Evolutionary conservation across 1,140 invertebrate species (phyloP).

Genomic region (Heliconius hermathena): DNA sequence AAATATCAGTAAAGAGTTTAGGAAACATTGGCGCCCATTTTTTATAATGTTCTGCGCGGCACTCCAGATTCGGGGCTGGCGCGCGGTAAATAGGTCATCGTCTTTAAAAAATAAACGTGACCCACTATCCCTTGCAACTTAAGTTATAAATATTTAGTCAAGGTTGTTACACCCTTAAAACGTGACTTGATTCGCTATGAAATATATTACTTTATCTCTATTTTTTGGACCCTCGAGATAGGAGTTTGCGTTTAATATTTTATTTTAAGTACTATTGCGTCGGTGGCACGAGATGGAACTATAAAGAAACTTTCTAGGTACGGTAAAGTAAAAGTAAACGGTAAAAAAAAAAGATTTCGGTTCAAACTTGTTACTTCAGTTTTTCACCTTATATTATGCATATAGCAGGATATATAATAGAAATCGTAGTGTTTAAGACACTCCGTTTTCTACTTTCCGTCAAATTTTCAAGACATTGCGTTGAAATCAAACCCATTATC

Average conservation of each 20-base stretch:
- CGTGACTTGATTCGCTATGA: slow-evolving; percentile 22
- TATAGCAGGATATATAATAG: too few relatives aligned
- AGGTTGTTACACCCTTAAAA: slow-evolving; percentile 19
- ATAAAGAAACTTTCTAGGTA: not conserved
- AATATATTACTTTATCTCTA: slow-evolving; percentile 9
- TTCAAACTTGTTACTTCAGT: too few relatives aligned
- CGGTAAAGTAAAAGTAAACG: too few relatives aligned
- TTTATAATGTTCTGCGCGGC: not conserved
- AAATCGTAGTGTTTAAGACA: too few relatives aligned
- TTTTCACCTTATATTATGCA: too few relatives aligned
- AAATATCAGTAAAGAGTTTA: slow-evolving; percentile 6
- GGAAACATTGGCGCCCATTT: not conserved
- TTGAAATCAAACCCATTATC: too few relatives aligned
- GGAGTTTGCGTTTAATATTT: slow-evolving; percentile 9
- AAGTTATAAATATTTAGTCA: slow-evolving; percentile 24
- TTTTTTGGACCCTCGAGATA: not conserved
- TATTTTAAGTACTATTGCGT: slow-evolving; percentile 8
- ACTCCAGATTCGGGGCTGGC: not conserved
- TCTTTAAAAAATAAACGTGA: slow-evolving; percentile 8
- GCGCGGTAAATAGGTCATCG: slow-evolving; percentile 5
- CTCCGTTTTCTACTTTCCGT: too few relatives aligned
- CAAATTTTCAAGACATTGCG: too few relatives aligned
- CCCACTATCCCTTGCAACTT: slow-evolving; percentile 20
- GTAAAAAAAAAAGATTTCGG: too few relatives aligned
- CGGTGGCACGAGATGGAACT: not conserved